Base-by-base conservation (phyloP, 2,888 invertebrate genomes). In the Osmoderma eremita region DNA sequence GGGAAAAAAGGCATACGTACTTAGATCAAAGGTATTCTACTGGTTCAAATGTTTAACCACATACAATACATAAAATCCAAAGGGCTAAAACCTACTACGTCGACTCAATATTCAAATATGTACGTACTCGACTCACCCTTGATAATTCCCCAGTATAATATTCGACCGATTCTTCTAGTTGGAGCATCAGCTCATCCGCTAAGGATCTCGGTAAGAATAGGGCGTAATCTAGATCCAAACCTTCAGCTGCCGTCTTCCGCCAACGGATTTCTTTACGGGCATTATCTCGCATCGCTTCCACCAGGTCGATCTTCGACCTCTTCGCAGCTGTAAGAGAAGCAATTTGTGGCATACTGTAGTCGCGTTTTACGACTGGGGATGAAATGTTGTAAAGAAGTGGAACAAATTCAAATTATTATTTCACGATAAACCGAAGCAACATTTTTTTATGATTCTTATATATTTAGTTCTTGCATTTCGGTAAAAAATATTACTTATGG, bases 81-180 rank as follows among this genome's bases (percentile, higher is more conserved):
- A 18, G 10, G n/a, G n/a, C n/a, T 48, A 10, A 17, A 17, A 18
- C 45, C 3, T 15, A 15, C 1, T 45, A 45, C 15, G 30, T 62
- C 13, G 12, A 4, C n/a, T n/a, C n/a, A n/a, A n/a, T n/a, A n/a
- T n/a, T n/a, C n/a, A n/a, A n/a, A n/a, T n/a, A n/a, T n/a, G n/a
- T n/a, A n/a, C n/a, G n/a, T n/a, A n/a, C n/a, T n/a, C n/a, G n/a
- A 1, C 15, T 50, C 66, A 90, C 86, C 81, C 84, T 84, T 0
- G 88, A 82, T 30, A 90, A 79, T 70, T 88, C 86, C n/a, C 88
- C 89, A 4, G 85, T 84, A 72, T 89, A 88, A 81, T 90, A 91
- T 75, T 85, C 81, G 18, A 90, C 73, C 22, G 83, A 82, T 2
- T 83, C 75, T 78, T 90, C 88, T 5, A 89, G 82, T 72, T 85